A percentile compares a stretch with the other conserved stretches of the same genome.
phyloP scores from a whole-genome alignment of 2,888 invertebrate species.

The Parnassius glacialis region DNA sequence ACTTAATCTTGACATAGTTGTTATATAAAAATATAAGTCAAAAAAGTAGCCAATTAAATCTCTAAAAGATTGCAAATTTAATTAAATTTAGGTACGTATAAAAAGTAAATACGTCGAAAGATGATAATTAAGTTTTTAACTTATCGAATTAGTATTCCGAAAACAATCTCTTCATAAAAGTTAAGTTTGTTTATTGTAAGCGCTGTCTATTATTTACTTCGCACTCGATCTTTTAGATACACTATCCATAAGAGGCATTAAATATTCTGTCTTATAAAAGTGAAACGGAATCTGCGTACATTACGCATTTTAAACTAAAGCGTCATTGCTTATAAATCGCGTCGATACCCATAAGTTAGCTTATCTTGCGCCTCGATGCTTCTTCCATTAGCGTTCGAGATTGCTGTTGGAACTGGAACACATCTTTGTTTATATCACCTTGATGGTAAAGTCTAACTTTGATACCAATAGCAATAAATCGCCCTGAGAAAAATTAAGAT shows the following conservation, averaged over 20 bases:
- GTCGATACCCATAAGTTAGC: constrained; percentile 23
- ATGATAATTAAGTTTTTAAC: too few species aligned
- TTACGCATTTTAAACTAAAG: constrained; percentile 16
- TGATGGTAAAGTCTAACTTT: constrained; percentile 19
- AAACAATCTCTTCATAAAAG: too few species aligned
- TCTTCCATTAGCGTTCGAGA: constrained; percentile 27
- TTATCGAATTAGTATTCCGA: too few species aligned
- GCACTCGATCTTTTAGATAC: constrained; percentile 5
- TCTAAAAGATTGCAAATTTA: too few species aligned
- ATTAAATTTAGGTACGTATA: too few species aligned
- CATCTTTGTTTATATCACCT: constrained; percentile 22
- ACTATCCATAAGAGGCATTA: constrained; percentile 10
- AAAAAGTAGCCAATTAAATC: too few species aligned
- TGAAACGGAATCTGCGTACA: constrained; percentile 8
- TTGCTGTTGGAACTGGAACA: constrained; percentile 22
- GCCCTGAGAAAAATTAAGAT: constrained; percentile 7
- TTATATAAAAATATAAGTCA: too few species aligned
- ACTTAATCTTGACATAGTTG: too few species aligned
- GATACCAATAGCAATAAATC: constrained; percentile 15
- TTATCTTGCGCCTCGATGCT: constrained; percentile 22
- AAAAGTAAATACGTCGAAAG: too few species aligned
- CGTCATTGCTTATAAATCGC: constrained; percentile 24
- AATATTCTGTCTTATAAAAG: constrained; percentile 12
- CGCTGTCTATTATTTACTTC: constrained; percentile 1
- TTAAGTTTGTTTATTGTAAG: background rate